Percentiles rank a stretch among this genome's conserved stretches.
Conservation (phyloP, 1,140 invertebrate species). For the Neodiprion pinetum region DNA sequence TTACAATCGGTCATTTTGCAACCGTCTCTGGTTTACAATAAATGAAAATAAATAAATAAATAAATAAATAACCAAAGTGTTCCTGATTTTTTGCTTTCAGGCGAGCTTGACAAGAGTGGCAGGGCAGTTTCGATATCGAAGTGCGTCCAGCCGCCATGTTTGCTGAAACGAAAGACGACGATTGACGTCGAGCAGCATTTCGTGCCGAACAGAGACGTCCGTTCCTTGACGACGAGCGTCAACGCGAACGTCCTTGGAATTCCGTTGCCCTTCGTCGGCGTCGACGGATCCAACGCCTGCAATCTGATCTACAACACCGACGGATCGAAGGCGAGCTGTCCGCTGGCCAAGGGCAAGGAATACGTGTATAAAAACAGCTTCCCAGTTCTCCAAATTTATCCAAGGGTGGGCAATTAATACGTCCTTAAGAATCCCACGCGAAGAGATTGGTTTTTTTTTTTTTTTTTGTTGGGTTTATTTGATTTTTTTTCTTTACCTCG, state of each 20-base stretch:
- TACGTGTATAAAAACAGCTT: slow-evolving; percentile 77
- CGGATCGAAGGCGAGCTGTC: slow-evolving; percentile 68
- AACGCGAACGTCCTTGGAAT: slow-evolving; percentile 67
- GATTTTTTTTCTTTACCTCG: neutral
- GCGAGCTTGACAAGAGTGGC: neutral
- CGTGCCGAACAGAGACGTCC: slow-evolving; percentile 61
- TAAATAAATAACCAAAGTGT: too few species aligned
- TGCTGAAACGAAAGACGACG: slow-evolving; percentile 67
- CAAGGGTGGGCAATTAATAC: slow-evolving; percentile 61
- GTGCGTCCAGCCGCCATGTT: slow-evolving; percentile 70
- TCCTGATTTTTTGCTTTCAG: slow-evolving; percentile 25
- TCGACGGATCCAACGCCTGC: slow-evolving; percentile 75
- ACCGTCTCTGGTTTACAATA: too few species aligned
- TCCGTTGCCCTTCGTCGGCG: slow-evolving; percentile 75
- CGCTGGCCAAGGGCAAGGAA: slow-evolving; percentile 68
- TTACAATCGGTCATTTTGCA: too few species aligned
- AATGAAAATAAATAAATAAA: too few species aligned
- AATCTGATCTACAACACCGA: slow-evolving; percentile 66
- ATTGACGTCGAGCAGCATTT: slow-evolving; percentile 66
- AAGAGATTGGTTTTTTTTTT: neutral
- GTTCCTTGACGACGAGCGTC: slow-evolving; percentile 64
- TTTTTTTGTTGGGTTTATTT: neutral
- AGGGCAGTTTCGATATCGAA: slow-evolving; percentile 61
- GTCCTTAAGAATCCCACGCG: too few species aligned
- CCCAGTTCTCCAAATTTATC: slow-evolving; percentile 71